Evolutionary conservation across 2,113 vertebrate species (phyloP).

Genomic region (Aix galericulata): DNA sequence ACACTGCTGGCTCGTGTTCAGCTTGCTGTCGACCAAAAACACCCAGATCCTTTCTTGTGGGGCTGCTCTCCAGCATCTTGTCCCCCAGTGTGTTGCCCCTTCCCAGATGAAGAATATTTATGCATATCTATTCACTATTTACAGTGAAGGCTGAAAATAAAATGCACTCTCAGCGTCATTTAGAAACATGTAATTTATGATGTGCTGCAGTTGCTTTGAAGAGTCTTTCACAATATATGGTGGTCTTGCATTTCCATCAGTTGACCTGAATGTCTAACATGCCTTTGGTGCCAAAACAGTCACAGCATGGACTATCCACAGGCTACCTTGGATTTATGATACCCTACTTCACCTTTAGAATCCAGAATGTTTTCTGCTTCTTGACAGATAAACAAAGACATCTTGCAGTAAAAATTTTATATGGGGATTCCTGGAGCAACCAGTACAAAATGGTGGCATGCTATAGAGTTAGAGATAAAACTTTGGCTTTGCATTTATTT

Average conservation of each 20-base stretch:
- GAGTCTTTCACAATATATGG: not conserved
- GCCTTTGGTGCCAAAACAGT: not conserved
- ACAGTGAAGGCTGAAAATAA: not conserved
- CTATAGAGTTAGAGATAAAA: not conserved
- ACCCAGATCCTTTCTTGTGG: no score
- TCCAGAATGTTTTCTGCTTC: not conserved
- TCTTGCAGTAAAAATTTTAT: constrained; percentile 27
- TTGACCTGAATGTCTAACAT: not conserved
- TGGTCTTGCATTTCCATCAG: not conserved
- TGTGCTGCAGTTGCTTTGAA: not conserved
- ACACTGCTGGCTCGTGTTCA: no score
- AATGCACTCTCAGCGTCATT: not conserved
- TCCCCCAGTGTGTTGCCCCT: no score
- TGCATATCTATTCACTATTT: not conserved
- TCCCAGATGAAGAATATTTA: not conserved
- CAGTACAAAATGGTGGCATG: not conserved
- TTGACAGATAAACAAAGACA: not conserved
- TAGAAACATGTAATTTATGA: not conserved
- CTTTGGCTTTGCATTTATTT: not conserved
- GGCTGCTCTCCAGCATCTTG: no score
- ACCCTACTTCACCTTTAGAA: constrained; percentile 8
- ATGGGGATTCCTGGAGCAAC: not conserved
- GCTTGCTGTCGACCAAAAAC: no score
- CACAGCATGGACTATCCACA: not conserved
- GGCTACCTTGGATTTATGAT: not conserved